A percentile compares a stretch with the other conserved stretches of the same genome.
Evolutionary conservation across 2,888 invertebrate species (phyloP).

Genomic region (Morinoia aosen): DNA sequence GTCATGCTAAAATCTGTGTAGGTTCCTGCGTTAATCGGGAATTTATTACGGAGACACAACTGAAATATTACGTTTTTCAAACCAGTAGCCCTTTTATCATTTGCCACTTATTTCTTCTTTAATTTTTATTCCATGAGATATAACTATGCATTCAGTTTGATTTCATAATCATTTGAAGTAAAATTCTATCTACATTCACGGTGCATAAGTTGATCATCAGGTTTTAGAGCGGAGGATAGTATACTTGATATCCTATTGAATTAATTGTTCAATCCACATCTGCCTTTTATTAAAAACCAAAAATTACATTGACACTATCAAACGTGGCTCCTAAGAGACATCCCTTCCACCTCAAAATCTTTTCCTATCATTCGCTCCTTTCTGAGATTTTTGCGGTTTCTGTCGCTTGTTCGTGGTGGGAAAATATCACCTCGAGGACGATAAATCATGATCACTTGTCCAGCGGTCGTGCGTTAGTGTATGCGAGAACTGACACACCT

Average conservation of each 20-base stretch:
- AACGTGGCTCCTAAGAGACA: neutral
- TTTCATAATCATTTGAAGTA: too few relatives aligned
- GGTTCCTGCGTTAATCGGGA: neutral
- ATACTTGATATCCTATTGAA: too few relatives aligned
- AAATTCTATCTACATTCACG: too few relatives aligned
- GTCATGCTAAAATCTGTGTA: neutral
- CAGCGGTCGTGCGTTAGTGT: neutral
- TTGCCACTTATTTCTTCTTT: neutral
- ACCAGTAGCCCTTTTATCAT: neutral
- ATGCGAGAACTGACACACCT: neutral
- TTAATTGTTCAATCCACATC: neutral
- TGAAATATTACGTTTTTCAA: neutral
- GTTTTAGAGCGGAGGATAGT: too few relatives aligned
- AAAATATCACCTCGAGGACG: neutral
- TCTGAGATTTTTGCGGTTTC: neutral
- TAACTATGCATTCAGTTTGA: too few relatives aligned
- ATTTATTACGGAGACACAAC: too few relatives aligned
- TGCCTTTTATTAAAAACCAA: neutral
- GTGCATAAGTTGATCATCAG: too few relatives aligned
- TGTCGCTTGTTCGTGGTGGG: neutral
- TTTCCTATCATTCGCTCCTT: neutral
- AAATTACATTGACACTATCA: neutral
- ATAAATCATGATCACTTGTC: neutral
- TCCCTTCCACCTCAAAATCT: neutral
- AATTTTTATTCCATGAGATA: too few relatives aligned